Conservation (phyloP, 2,113 vertebrate species). For the Pseudorectes ferrugineus region DNA sequence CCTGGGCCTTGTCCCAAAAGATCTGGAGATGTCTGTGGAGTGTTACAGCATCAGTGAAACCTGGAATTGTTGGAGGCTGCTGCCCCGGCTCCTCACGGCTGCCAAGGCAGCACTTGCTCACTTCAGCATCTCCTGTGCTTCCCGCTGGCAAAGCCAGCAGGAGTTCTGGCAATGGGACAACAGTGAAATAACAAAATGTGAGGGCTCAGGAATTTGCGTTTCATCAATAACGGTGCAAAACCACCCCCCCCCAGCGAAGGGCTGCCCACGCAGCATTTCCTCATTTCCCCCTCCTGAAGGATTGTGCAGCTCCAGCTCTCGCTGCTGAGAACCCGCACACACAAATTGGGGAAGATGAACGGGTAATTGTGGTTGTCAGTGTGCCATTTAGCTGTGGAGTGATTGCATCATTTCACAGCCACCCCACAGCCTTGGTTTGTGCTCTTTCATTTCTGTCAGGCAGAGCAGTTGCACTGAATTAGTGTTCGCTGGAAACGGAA, state of each 20-base stretch:
- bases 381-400: not conserved
- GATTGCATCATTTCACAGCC: not conserved
- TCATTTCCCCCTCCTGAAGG: not conserved
- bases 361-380: not conserved
- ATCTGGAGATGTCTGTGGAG: not conserved
- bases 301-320: not conserved
- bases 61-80: not conserved
- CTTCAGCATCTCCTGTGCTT: not conserved
- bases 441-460: not conserved
- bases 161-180: not conserved
- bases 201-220: not conserved
- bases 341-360: not conserved
- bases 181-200: not conserved
- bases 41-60: not conserved
- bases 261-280: not conserved
- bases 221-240: not conserved
- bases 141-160: not conserved
- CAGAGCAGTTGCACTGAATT: not conserved
- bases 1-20: not conserved
- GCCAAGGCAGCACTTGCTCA: not conserved
- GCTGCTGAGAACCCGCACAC: not conserved
- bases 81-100: not conserved
- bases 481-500: not conserved
- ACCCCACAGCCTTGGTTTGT: not conserved
- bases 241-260: not conserved